Base-by-base conservation (phyloP, 2,888 invertebrate genomes). In the Eudemis profundana region DNA sequence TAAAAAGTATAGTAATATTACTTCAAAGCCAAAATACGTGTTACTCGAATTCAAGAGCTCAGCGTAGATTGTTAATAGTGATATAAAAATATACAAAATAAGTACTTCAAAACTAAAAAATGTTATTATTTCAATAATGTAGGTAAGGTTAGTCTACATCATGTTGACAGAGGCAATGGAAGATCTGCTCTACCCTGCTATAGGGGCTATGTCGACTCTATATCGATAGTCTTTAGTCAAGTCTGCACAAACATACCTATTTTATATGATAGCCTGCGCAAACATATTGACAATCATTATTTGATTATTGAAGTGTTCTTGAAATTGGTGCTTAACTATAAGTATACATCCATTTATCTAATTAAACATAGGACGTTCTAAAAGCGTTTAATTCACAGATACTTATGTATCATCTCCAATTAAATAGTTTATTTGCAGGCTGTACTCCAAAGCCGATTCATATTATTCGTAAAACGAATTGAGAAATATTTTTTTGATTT, bases 31-130 rank as follows among this genome's bases (percentile, higher is more conserved):
- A 4, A 49, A 57, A 15, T 23, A 21, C 29, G 50, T 17, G 56
- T 61, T 77, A 73, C 77, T 79, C 81, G 85, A 83, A 85, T 77
- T 88, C 89, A 89, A 85, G 86, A 83, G 76, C 74, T 61, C 87
- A 85, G 90, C 85, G 88, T 90, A 90, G 90, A 81, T 89, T 90
- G 90, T 90, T 90, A 87, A 86, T 91, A 91, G 90, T 90, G 89
- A 90, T 90, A 91, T 86, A 68, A 69, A 62, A 64, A 66, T 68
- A 61, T 89, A 90, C 84, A 85, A 84, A 83, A 83, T 89, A 90
- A 87, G 87, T 83, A 82, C 59, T 65, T 65, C 65, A 65, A 86
- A 86, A 84, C 73, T 78, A 81, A 85, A 84, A 85, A 86, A 88
- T 89, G 90, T 90, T 91, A 89, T 90, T 90, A 83, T 89, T 90